Evolutionary conservation across 1,140 invertebrate genomes (phyloP).

Genomic region (Caenorhabditis inopinata): DNA sequence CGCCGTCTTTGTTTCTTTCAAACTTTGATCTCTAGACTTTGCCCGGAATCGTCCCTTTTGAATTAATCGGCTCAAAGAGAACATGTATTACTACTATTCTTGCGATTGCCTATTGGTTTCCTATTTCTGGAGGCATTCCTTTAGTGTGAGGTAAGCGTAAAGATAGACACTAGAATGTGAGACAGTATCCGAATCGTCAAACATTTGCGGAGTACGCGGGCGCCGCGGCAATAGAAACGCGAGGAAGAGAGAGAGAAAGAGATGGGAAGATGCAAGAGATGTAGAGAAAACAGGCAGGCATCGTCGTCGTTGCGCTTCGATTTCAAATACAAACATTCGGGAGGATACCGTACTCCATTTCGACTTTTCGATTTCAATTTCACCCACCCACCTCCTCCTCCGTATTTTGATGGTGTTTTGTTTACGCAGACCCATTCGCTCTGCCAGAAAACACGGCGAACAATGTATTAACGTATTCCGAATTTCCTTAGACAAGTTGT

Average conservation of each 20-base stretch:
- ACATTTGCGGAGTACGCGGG: neutral
- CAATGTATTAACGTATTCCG: neutral
- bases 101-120: too few species aligned
- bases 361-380: neutral
- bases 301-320: neutral
- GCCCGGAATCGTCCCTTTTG: too few species aligned
- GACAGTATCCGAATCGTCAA: neutral
- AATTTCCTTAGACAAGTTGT: neutral
- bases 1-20: too few species aligned
- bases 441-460: neutral
- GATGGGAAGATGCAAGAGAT: neutral
- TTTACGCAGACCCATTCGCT: neutral
- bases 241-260: neutral
- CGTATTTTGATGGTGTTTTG: neutral
- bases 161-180: too few species aligned
- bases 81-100: too few species aligned
- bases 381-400: neutral
- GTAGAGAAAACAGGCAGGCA: neutral
- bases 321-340: constrained; percentile 29
- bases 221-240: constrained; percentile 3
- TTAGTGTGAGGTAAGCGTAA: too few species aligned
- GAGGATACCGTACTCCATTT: constrained; percentile 10
- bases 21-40: too few species aligned
- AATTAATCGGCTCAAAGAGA: too few species aligned
- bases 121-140: too few species aligned